These are phyloP conservation scores for Enteromius thamalakanensis DNA, from an alignment of 2,797 vertebrate genomes.

Conservation along the genomic window DNA sequence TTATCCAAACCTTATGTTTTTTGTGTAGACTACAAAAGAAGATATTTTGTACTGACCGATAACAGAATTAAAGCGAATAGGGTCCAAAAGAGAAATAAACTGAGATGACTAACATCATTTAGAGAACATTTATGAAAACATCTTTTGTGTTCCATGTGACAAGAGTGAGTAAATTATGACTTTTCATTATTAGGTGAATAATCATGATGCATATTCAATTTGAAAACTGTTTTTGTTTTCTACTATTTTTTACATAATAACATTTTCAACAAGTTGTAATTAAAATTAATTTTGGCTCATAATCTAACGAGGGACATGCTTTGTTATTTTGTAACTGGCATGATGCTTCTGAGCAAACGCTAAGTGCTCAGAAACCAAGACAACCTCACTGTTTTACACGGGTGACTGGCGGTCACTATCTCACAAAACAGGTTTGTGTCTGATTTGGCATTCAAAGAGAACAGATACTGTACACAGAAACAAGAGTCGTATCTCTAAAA, in stretches of 20 bases:
- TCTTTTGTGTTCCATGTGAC: neutral
- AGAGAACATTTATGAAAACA: neutral
- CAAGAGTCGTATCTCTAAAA: neutral
- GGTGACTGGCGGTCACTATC: neutral
- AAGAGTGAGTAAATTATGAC: neutral
- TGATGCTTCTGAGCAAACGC: neutral
- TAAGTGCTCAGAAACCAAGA: neutral
- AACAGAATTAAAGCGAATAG: neutral
- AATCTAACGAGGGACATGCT: neutral
- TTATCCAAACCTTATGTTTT: neutral
- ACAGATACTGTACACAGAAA: slow-evolving; percentile 8
- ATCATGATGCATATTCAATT: neutral
- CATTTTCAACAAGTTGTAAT: neutral
- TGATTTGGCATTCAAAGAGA: neutral
- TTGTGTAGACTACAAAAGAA: neutral
- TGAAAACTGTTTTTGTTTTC: neutral
- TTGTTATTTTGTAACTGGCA: neutral
- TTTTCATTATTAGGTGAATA: neutral
- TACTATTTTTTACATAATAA: neutral
- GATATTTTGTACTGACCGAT: neutral
- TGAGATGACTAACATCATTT: neutral
- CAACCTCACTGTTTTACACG: neutral
- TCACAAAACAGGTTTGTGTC: slow-evolving; percentile 30
- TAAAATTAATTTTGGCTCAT: neutral
- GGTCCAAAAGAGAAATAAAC: neutral